Evolutionary conservation across 2,797 vertebrate genomes (phyloP).

Genomic region (Poeciliopsis infans): DNA sequence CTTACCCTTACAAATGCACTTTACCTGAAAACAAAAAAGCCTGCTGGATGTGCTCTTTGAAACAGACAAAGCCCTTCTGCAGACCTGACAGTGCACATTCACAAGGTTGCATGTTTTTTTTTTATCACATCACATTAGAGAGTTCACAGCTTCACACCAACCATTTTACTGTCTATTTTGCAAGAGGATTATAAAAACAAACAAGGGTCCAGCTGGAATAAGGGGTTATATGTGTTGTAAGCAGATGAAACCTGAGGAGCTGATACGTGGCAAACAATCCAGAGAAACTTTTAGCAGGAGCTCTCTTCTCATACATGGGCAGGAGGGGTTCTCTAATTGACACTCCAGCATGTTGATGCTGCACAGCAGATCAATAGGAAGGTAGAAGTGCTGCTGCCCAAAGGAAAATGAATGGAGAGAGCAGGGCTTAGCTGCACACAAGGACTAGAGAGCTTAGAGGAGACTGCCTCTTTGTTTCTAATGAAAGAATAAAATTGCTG

Average conservation of each 20-base stretch:
- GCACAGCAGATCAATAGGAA: slow-evolving; percentile 73
- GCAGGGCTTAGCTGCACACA: slow-evolving; percentile 37
- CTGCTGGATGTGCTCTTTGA: slow-evolving; percentile 21
- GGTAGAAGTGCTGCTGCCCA: slow-evolving; percentile 57
- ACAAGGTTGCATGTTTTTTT: slow-evolving; percentile 22
- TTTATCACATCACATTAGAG: slow-evolving; percentile 41
- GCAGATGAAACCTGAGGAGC: slow-evolving; percentile 48
- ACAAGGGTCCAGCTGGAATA: slow-evolving; percentile 42
- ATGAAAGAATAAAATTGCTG: slow-evolving; percentile 24
- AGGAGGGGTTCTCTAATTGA: slow-evolving; percentile 75
- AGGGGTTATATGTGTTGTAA: slow-evolving; percentile 57
- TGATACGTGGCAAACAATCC: slow-evolving; percentile 45
- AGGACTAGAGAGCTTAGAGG: slow-evolving; percentile 28
- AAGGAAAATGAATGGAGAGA: slow-evolving; percentile 63
- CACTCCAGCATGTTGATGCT: slow-evolving; percentile 74
- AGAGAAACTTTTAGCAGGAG: slow-evolving; percentile 57
- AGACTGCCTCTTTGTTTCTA: slow-evolving; percentile 33
- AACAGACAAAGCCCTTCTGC: slow-evolving; percentile 21
- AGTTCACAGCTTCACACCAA: slow-evolving; percentile 31
- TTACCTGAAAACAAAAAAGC: slow-evolving; percentile 26
- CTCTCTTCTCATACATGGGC: slow-evolving; percentile 65
- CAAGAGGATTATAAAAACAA: slow-evolving; percentile 46
- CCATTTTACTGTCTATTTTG: slow-evolving; percentile 40
- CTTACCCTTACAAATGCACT: slow-evolving; percentile 36
- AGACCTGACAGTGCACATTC: slow-evolving; percentile 16